phyloP scores from a whole-genome alignment of 2,888 invertebrate species.

The Diabrotica balteata region DNA sequence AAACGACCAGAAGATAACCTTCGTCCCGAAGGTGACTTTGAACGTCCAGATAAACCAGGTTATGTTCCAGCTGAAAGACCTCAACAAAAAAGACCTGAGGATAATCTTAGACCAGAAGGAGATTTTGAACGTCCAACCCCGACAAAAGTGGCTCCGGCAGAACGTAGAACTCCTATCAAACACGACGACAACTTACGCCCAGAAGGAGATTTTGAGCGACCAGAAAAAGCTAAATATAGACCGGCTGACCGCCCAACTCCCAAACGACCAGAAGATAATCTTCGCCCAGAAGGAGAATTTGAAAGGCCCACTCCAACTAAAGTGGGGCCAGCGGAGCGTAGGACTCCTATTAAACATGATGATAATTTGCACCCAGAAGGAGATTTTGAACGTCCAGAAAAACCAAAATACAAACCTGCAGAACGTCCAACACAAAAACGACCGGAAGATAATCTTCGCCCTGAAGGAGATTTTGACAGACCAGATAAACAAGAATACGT shows the following conservation, averaged over 20 bases:
- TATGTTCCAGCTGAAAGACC: slow-evolving; percentile 60
- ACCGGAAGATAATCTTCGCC: slow-evolving; percentile 63
- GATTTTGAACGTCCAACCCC: slow-evolving; percentile 60
- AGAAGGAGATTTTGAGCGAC: slow-evolving; percentile 62
- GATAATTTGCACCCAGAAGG: slow-evolving; percentile 69
- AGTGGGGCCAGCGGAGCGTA: slow-evolving; percentile 56
- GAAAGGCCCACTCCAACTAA: slow-evolving; percentile 58
- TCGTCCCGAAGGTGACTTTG: slow-evolving; percentile 62
- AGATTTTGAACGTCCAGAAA: slow-evolving; percentile 62
- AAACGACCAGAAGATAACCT: slow-evolving; percentile 62
- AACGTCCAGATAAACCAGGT: slow-evolving; percentile 53
- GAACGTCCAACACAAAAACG: slow-evolving; percentile 60
- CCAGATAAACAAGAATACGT: slow-evolving; percentile 55
- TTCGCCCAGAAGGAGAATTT: slow-evolving; percentile 58
- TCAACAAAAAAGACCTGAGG: slow-evolving; percentile 58
- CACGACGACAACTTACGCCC: slow-evolving; percentile 62
- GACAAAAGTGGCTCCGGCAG: slow-evolving; percentile 57
- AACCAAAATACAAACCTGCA: slow-evolving; percentile 57
- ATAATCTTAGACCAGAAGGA: slow-evolving; percentile 61
- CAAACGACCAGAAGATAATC: slow-evolving; percentile 63
- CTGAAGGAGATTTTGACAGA: slow-evolving; percentile 56
- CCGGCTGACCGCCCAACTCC: slow-evolving; percentile 60
- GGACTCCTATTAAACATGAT: slow-evolving; percentile 63
- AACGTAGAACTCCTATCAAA: slow-evolving; percentile 52
- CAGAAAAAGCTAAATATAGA: slow-evolving; percentile 56